A percentile compares a stretch with the other conserved stretches of the same genome.
These are phyloP conservation scores for Theristicus caerulescens DNA, from an alignment of 2,113 vertebrate genomes.

Conservation along the genomic window DNA sequence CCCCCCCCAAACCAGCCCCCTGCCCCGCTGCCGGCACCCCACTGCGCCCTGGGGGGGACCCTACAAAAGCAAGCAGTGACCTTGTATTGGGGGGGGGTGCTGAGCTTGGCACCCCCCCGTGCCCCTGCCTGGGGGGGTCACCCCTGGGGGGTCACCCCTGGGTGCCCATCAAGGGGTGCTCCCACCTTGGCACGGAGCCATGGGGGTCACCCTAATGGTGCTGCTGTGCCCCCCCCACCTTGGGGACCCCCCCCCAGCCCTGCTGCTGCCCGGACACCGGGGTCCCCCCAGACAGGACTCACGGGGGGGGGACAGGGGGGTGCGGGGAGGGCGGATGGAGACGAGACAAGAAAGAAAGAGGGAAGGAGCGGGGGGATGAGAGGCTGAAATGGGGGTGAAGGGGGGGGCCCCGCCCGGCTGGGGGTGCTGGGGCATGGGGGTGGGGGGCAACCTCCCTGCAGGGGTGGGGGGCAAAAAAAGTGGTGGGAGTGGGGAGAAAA, in stretches of 20 bases:
- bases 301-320: not conserved
- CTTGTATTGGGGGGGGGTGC: not conserved
- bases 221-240: not conserved
- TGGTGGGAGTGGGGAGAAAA: not conserved
- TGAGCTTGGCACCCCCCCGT: not conserved
- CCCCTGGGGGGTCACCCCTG: not conserved
- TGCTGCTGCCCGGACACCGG: not conserved
- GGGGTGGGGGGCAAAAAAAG: not conserved
- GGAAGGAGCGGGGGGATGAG: not conserved
- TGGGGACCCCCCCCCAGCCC: not conserved
- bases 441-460: not conserved
- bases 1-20: not conserved
- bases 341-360: conserved; percentile 27
- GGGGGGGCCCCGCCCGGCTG: not conserved
- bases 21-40: not conserved
- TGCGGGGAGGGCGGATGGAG: not conserved
- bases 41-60: no score
- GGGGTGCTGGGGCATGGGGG: not conserved
- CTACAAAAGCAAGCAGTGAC: not conserved
- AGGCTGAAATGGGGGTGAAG: not conserved
- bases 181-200: not conserved
- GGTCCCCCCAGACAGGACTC: conserved; percentile 5
- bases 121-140: not conserved
- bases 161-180: not conserved
- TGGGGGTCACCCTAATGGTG: not conserved